Base-by-base conservation (phyloP, 2,797 vertebrate genomes). In the Oreonectes daqikongensis region DNA sequence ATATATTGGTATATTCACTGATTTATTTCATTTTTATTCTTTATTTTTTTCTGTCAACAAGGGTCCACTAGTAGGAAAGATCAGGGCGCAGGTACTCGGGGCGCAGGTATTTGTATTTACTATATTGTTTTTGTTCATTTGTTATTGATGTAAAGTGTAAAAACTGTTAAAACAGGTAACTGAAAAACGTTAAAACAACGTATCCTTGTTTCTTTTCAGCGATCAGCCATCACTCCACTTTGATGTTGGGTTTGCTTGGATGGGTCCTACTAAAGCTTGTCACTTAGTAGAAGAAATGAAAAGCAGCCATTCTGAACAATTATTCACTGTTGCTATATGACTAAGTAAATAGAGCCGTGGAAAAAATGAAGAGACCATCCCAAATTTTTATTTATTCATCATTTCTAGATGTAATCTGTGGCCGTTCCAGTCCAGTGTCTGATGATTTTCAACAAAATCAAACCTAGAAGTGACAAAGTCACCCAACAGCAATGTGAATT, bases 171-270 rank as follows among this genome's bases (percentile, higher is more conserved):
- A 59, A 11, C 40, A 42, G n/a, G n/a, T n/a, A 32, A 32, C 32
- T 32, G 32, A 32, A 32, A 32, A 32, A 32, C 32, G 6, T 57
- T 24, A 2, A 26, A 26, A 5, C n/a, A 18, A 12, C 10, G 2
- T 28, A 17, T 44, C 17, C 15, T 1, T 46, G 3, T 42, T 55
- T 65, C 1, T 40, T 26, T 55, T 2, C 40, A 75, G 73, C 40
- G 10, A 48, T 59, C 26, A 0, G 26, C 11, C 53, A 26, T 48
- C 9, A 10, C 2, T 60, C 11, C 30, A 60, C 64, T 48, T 1
- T 38, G 14, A 67, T 68, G 63, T 2, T 75, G 52, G 67, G n/a
- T 46, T 20, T 48, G 5, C 28, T 75, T 24, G 52, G n/a, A 59
- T 35, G 46, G 3, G 8, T 59, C 52, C 1, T 48, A 2, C 17